Conservation (phyloP, 1,140 invertebrate genomes). For the Tetraneura akinire region DNA sequence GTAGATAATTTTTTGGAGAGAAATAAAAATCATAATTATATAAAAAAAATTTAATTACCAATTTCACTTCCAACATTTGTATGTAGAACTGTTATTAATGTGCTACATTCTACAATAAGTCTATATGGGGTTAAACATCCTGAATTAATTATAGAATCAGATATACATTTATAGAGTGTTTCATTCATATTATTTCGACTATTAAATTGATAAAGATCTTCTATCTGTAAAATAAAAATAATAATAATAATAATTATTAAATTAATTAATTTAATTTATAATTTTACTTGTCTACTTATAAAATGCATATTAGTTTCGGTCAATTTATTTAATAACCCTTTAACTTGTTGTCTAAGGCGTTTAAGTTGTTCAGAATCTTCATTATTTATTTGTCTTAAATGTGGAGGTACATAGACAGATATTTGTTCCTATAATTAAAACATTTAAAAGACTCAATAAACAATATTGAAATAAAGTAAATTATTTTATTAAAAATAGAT, state of each 20-base stretch:
- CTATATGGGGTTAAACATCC: slow-evolving; percentile 72
- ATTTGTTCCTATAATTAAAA: slow-evolving; percentile 58
- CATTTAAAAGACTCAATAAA: neutral
- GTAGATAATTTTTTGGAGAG: no score
- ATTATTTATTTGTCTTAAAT: slow-evolving; percentile 65
- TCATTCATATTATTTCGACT: slow-evolving; percentile 83
- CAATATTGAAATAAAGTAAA: neutral
- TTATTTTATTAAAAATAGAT: neutral
- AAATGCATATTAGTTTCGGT: slow-evolving; percentile 85
- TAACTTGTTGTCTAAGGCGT: slow-evolving; percentile 75
- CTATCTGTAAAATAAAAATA: slow-evolving; percentile 63
- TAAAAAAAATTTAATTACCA: slow-evolving; percentile 62
- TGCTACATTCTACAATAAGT: slow-evolving; percentile 79
- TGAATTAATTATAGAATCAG: slow-evolving; percentile 67
- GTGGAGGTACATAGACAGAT: slow-evolving; percentile 81
- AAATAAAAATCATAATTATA: neutral
- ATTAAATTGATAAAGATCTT: slow-evolving; percentile 73
- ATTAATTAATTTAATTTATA: neutral
- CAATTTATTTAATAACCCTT: slow-evolving; percentile 85
- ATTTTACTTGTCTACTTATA: slow-evolving; percentile 69
- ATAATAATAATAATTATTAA: neutral
- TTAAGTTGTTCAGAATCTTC: slow-evolving; percentile 64
- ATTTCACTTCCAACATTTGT: slow-evolving; percentile 89
- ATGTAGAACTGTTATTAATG: slow-evolving; percentile 81
- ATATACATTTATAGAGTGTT: slow-evolving; percentile 69